phyloP scores from a whole-genome alignment of 2,113 vertebrate genomes.

The Leucoraja erinaceus region DNA sequence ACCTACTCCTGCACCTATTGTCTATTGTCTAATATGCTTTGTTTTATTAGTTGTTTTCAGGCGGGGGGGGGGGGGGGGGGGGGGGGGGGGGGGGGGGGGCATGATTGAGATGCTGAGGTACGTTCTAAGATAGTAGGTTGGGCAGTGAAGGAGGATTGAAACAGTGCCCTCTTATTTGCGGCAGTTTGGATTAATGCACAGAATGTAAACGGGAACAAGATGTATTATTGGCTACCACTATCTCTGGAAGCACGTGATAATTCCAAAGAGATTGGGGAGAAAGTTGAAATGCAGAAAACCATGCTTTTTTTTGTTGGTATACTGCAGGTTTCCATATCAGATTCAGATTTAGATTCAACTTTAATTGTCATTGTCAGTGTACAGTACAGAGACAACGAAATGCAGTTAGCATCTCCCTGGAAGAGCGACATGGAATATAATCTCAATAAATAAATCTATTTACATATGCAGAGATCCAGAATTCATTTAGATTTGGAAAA shows the following conservation, averaged over 20 bases:
- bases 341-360: no score
- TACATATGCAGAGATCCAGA: neutral
- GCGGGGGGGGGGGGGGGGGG: no score
- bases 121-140: neutral
- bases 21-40: neutral
- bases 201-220: neutral
- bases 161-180: neutral
- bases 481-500: neutral
- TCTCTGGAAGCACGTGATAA: neutral
- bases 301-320: neutral
- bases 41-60: neutral
- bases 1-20: no score
- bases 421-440: no score
- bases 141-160: no score
- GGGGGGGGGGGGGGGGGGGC: no score
- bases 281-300: neutral
- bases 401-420: no score
- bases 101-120: neutral
- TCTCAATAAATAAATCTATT: no score
- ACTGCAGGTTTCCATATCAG: no score
- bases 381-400: no score
- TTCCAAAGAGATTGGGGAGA: neutral
- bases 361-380: no score
- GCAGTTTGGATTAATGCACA: neutral
- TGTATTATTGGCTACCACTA: neutral